Percentiles rank a stretch among this genome's conserved stretches.
phyloP scores from a whole-genome alignment of 2,888 invertebrate genomes.

The Poecilobothrus nobilitatus region DNA sequence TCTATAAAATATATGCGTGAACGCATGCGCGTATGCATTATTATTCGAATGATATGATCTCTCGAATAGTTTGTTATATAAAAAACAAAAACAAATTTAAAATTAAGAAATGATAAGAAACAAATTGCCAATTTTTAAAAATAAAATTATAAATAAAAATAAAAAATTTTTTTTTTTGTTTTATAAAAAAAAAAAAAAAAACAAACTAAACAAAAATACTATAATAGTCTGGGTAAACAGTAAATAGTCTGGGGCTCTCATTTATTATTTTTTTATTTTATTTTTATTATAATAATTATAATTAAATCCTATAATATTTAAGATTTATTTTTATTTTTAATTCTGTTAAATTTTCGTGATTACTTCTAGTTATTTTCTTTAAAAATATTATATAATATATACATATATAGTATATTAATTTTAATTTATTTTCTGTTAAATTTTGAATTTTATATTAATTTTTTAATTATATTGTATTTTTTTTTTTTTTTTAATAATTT shows the following conservation, averaged over 20 bases:
- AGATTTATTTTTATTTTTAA: not conserved
- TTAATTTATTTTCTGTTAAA: not conserved
- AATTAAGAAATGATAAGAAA: not conserved
- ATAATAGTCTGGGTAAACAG: not conserved
- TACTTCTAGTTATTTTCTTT: not conserved
- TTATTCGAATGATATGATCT: not conserved
- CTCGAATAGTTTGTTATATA: not conserved
- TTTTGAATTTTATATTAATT: not conserved
- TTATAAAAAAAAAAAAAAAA: too few relatives aligned
- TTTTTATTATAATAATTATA: too few relatives aligned
- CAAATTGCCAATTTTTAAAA: not conserved
- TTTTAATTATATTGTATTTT: not conserved
- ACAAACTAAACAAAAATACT: too few relatives aligned
- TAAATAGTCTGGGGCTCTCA: too few relatives aligned
- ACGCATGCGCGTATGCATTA: too few relatives aligned
- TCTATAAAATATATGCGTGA: not conserved
- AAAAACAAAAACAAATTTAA: not conserved
- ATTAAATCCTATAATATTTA: not conserved
- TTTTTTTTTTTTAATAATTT: not conserved
- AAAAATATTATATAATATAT: not conserved
- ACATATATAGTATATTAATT: too few relatives aligned
- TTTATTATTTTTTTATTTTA: too few relatives aligned
- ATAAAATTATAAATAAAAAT: too few relatives aligned
- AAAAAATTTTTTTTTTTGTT: too few relatives aligned
- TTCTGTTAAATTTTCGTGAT: conserved; percentile 1